Base-by-base conservation (phyloP, 2,888 invertebrate species). In the Chalcosyrphus nemorum region DNA sequence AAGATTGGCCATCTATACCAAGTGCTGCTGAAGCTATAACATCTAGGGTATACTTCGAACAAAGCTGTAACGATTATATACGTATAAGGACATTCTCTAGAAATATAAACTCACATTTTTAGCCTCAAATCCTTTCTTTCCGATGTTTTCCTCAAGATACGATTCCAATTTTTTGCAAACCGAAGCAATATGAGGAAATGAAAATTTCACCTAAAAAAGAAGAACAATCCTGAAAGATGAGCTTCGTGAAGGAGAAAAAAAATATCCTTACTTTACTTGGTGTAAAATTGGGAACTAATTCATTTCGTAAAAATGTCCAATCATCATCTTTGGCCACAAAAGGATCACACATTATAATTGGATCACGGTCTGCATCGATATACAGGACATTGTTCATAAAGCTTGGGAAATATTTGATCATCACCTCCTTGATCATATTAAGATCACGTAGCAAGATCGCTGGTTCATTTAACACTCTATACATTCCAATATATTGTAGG, bases 1-100 rank as follows among this genome's bases (percentile, higher is more conserved):
- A 86, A 0, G 87, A 87, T 27, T 88, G 86, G 0, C 87, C 89
- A 61, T 89, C 86, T 35, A 89, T 50, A 0, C 89, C 88, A 59
- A 87, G 88, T 0, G 88, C 89, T 1, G 88, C 87, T 6, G 89
- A 89, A 38, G 89, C 89, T 19, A 89, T 86, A 38, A 89, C 89
- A 81, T 89, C 89, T 15, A 89, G 70, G 0, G 89, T 89, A 45
- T 87, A 89, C 61, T 89, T 89, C 0, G 89, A 88, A 68, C 89
- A 88, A 15, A 89, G 84, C 78, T 88, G 43, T 4, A 38, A 61
- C 13, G 4, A 15, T 0, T n/a, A n/a, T n/a, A n/a, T 4, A 38
- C 0, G 29, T 11, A 7, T 15, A 5, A 54, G 0, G 4, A 43
- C 2, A 7, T 19, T n/a, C 7, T 24, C 38, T 2, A 11, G 17